These are phyloP conservation scores for Hyphantria cunea DNA, from an alignment of 1,140 invertebrate genomes.

Conservation along the genomic window DNA sequence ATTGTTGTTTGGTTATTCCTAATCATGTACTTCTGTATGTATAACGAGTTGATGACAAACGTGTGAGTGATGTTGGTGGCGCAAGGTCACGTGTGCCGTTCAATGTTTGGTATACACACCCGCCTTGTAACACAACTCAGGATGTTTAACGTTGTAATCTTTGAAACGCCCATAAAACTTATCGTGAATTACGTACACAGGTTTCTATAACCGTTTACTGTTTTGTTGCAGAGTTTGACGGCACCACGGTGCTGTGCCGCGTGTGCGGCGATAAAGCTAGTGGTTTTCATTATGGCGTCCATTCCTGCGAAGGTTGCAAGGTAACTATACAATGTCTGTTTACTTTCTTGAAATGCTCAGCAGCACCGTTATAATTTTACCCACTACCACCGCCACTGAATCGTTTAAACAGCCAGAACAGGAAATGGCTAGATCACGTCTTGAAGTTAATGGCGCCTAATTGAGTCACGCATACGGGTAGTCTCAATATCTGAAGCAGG, in stretches of 20 bases:
- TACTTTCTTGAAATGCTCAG: slow-evolving; percentile 37
- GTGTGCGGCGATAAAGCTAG: slow-evolving; percentile 99
- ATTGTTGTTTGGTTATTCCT: too few species aligned
- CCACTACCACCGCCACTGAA: slow-evolving; percentile 20
- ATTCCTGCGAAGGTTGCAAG: slow-evolving; percentile 99
- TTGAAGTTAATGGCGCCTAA: slow-evolving; percentile 8
- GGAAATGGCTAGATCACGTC: background rate
- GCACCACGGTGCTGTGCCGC: slow-evolving; percentile 97
- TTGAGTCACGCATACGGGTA: slow-evolving; percentile 35
- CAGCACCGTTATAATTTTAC: slow-evolving; percentile 31
- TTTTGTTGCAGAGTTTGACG: slow-evolving; percentile 97
- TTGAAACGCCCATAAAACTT: slow-evolving; percentile 34
- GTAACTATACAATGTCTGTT: slow-evolving; percentile 80
- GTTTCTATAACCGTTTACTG: slow-evolving; percentile 26
- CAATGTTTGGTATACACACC: slow-evolving; percentile 31
- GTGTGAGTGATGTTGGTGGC: background rate
- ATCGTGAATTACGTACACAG: slow-evolving; percentile 16
- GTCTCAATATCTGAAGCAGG: slow-evolving; percentile 30
- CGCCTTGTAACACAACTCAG: slow-evolving; percentile 41
- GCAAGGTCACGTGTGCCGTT: slow-evolving; percentile 55
- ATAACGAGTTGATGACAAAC: background rate
- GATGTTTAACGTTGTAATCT: slow-evolving; percentile 55
- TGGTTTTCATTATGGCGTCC: slow-evolving; percentile 99
- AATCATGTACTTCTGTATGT: too few species aligned
- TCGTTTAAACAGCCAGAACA: background rate